phyloP scores from a whole-genome alignment of 1,140 invertebrate species.

The Diprion similis region DNA sequence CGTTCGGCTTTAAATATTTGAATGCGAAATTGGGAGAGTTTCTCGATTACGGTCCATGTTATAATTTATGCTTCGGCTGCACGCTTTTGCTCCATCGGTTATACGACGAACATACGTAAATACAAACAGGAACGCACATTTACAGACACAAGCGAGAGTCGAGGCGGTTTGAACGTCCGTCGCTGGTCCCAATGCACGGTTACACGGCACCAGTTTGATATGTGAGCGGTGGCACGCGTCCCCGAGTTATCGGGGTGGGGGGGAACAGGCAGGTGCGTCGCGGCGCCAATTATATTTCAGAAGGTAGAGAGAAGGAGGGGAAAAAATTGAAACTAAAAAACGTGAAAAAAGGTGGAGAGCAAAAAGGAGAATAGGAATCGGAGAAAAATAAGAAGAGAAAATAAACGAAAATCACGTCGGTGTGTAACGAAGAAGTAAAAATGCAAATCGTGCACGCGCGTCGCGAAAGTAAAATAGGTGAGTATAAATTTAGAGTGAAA shows the following conservation, averaged over 20 bases:
- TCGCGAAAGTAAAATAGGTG: background rate
- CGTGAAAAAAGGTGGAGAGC: slow-evolving; percentile 43
- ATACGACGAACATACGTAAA: too few species aligned
- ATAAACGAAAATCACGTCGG: background rate
- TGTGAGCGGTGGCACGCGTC: slow-evolving; percentile 8
- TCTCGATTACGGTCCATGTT: too few species aligned
- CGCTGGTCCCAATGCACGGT: background rate
- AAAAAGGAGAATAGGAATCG: slow-evolving; percentile 21
- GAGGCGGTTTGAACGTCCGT: background rate
- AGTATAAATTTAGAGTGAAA: too few species aligned
- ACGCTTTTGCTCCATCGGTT: too few species aligned
- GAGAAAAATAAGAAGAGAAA: slow-evolving; percentile 16
- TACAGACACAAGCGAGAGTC: background rate
- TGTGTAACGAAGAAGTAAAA: slow-evolving; percentile 31
- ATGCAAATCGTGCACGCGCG: slow-evolving; percentile 53
- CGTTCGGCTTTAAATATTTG: too few species aligned
- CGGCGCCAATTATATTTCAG: slow-evolving; percentile 63
- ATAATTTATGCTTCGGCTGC: too few species aligned
- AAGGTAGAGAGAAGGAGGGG: slow-evolving; percentile 49
- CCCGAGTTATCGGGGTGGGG: slow-evolving; percentile 17
- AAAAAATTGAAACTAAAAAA: slow-evolving; percentile 42
- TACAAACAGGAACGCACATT: too few species aligned
- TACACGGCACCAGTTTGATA: background rate
- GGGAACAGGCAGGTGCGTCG: slow-evolving; percentile 59
- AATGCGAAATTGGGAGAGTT: too few species aligned